Percentiles rank a stretch among this genome's conserved stretches.
Conservation (phyloP, 2,888 invertebrate genomes). For the Microctonus brassicae region DNA sequence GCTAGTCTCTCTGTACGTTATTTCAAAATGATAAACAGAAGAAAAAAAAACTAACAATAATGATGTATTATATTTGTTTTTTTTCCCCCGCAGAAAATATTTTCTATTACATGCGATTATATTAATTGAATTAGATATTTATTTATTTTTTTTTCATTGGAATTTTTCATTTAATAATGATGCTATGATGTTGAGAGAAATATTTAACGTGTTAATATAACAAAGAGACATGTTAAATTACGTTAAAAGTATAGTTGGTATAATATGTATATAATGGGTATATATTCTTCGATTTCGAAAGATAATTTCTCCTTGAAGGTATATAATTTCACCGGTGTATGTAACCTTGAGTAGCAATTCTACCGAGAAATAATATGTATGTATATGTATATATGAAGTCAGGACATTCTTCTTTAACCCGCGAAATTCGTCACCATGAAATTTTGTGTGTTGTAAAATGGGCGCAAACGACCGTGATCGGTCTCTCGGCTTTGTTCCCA, state of each 20-base stretch:
- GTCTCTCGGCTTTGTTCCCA: neutral
- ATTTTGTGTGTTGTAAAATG: constrained; percentile 20
- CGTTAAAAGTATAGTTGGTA: too few species aligned
- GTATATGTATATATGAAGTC: neutral
- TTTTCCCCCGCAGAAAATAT: too few species aligned
- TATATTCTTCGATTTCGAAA: constrained; percentile 1
- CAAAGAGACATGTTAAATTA: neutral
- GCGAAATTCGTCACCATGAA: constrained; percentile 38
- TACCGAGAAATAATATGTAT: neutral
- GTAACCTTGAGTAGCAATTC: constrained; percentile 19
- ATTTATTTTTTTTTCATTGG: neutral
- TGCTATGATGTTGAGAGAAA: neutral
- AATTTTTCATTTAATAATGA: neutral
- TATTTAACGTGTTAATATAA: neutral
- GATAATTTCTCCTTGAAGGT: neutral
- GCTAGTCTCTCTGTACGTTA: neutral
- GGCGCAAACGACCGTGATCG: constrained; percentile 16
- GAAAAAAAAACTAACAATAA: neutral
- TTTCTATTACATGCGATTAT: neutral
- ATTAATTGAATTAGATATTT: neutral
- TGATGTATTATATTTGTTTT: too few species aligned
- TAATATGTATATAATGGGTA: too few species aligned
- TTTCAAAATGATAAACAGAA: neutral
- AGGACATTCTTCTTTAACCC: constrained; percentile 38
- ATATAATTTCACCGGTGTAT: neutral